Percentiles rank a stretch among this genome's conserved stretches.
Conservation (phyloP, 1,140 invertebrate species). For the Bactericera cockerelli region DNA sequence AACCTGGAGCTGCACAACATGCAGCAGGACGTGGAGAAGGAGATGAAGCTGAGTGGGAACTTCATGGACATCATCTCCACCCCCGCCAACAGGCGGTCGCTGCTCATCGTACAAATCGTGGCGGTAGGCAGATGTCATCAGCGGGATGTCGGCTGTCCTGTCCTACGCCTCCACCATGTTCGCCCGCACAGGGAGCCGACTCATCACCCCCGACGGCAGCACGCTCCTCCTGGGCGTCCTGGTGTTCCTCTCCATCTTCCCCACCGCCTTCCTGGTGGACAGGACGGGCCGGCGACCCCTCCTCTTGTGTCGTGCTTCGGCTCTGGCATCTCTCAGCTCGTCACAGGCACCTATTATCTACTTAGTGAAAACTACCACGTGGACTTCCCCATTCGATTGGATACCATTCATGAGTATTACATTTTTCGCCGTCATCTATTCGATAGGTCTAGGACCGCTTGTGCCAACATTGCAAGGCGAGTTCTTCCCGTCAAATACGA, state of each 20-base stretch:
- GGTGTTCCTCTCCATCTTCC: conserved; percentile 30
- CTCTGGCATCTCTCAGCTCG: conserved; percentile 25
- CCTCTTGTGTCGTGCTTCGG: conserved; percentile 33
- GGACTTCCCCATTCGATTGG: conserved; percentile 12
- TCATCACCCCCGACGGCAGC: conserved; percentile 18
- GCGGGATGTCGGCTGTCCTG: conserved; percentile 20
- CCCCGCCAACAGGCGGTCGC: conserved; percentile 16
- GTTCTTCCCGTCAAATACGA: conserved; percentile 28
- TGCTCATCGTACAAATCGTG: conserved; percentile 21
- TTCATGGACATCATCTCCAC: conserved; percentile 14
- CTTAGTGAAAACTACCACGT: background rate
- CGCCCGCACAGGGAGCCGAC: conserved; percentile 5
- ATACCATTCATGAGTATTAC: conserved; percentile 15
- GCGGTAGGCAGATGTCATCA: conserved; percentile 19
- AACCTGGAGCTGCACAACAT: conserved; percentile 18
- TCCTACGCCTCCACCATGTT: conserved; percentile 21
- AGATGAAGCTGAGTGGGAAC: conserved; percentile 14
- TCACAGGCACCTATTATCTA: conserved; percentile 9
- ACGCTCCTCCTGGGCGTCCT: conserved; percentile 22
- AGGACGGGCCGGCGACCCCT: conserved; percentile 33
- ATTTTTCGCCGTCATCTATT: conserved; percentile 15
- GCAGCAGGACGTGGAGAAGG: conserved; percentile 17
- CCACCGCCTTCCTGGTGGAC: conserved; percentile 29
- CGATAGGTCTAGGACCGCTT: conserved; percentile 19
- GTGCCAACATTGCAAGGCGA: conserved; percentile 20